phyloP scores from a whole-genome alignment of 92 coral and sea anemone species.

The Nematostella vectensis region DNA sequence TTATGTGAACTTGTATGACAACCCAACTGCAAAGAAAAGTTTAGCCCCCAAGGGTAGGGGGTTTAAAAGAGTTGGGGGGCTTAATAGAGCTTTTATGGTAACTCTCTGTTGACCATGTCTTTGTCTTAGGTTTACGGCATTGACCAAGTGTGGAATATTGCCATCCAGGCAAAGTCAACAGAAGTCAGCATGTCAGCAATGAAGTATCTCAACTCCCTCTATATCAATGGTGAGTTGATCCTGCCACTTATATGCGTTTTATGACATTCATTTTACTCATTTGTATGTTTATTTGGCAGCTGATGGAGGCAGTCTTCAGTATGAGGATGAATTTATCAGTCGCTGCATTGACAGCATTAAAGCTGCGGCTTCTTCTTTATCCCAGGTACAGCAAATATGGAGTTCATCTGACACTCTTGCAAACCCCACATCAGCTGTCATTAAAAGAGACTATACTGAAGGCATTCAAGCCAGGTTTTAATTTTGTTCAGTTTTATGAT shows the following conservation, averaged over 20 bases:
- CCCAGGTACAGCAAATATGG: slow-evolving; percentile 35
- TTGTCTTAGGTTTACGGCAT: slow-evolving; percentile 61
- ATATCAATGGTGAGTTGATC: slow-evolving; percentile 81
- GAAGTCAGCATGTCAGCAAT: slow-evolving; percentile 98
- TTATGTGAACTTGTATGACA: no score
- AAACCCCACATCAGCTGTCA: no score
- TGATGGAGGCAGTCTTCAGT: slow-evolving; percentile 81
- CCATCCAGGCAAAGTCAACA: slow-evolving; percentile 64
- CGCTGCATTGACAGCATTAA: slow-evolving; percentile 80
- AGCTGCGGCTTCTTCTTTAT: slow-evolving; percentile 58
- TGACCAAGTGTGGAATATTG: slow-evolving; percentile 92
- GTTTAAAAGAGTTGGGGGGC: no score
- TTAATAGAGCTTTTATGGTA: no score
- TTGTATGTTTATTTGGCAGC: slow-evolving; percentile 28
- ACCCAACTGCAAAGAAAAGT: no score
- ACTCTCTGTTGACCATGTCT: no score
- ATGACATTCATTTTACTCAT: no score
- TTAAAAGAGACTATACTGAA: no score
- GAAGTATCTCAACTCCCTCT: slow-evolving; percentile 78
- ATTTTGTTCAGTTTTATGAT: no score
- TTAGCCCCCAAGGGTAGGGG: no score
- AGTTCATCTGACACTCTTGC: neutral
- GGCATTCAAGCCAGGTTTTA: no score
- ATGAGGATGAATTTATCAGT: slow-evolving; percentile 81
- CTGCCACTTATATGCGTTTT: neutral